Evolutionary conservation across 37 sponge, comb jelly and placozoan species (phyloP), one percentile per base, ranked within the genome.

Genomic region (Halichondria panicea): DNA sequence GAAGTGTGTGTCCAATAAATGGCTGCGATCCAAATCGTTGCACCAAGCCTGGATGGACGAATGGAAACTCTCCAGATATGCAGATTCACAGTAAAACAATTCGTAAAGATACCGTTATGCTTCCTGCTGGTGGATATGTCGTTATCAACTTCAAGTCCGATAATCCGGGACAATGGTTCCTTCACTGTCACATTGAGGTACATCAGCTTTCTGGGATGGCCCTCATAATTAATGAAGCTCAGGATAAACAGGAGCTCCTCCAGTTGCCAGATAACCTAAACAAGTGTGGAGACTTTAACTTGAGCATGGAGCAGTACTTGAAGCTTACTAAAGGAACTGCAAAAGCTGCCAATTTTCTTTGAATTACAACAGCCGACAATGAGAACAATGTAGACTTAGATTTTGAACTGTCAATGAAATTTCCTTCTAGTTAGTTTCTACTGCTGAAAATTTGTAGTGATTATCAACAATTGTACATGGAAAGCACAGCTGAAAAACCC

Each of bases 81-180:
- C n/a, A n/a, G n/a, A 31, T 55, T 3, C 8, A 9, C 4, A 18
- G 9, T 9, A 35, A 53, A 2, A 72, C 73, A 1, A 19, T 72
- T 28, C 71, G 78, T 7, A 92, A 92, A 38, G 93, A 92, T 70
- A 87, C 88, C 4, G 77, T 92, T 0, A 87, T 92, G 13, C 78
- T 84, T 1, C 93, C 93, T 38, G 79, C 81, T 27, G 84, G 88
- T 27, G 93, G 88, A 2, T 87, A 83, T 66, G 84, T 84, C n/a
- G 88, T 77, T 2, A 53, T 92, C 33, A 43, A 74, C 22, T 80
- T 87, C 57, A 62, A 41, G 2, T 34, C 85, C 0, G 85, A 92
- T 71, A 92, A 92, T 57, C 85, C 84, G 13, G 91, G 91, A 6
- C 56, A 46, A 40, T 91, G 91, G 91, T 85, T 91, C 42, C 77